Conservation (phyloP, 2,113 vertebrate species). For the Perca schrenkii region DNA sequence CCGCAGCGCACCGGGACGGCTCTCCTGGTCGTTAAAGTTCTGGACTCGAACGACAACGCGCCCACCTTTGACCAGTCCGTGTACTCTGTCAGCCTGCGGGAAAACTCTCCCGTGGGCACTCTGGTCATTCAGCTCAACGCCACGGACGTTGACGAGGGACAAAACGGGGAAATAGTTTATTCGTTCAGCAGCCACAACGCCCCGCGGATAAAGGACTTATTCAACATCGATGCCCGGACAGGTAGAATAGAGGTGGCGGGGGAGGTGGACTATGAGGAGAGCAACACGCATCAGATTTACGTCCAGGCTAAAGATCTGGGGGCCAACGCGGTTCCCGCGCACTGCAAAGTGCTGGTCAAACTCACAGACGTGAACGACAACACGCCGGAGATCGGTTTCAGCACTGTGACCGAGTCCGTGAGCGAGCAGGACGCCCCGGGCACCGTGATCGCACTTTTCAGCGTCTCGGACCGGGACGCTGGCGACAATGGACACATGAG, state of each 20-base stretch:
- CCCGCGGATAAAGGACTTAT: slow-evolving; percentile 90
- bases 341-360: slow-evolving; percentile 97
- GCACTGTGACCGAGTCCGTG: slow-evolving; percentile 96
- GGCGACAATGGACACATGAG: slow-evolving; percentile 95
- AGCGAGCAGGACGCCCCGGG: slow-evolving; percentile 94
- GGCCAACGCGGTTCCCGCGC: slow-evolving; percentile 95
- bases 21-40: slow-evolving; percentile 94
- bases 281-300: slow-evolving; percentile 93
- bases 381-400: slow-evolving; percentile 96
- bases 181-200: slow-evolving; percentile 96
- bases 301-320: slow-evolving; percentile 97
- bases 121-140: slow-evolving; percentile 96
- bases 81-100: slow-evolving; percentile 92
- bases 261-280: slow-evolving; percentile 96
- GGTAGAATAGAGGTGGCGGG: slow-evolving; percentile 94
- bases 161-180: slow-evolving; percentile 97
- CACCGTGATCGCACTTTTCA: slow-evolving; percentile 96
- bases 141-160: slow-evolving; percentile 95
- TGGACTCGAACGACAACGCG: slow-evolving; percentile 98
- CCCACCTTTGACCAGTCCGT: slow-evolving; percentile 96
- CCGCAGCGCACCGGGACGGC: slow-evolving; percentile 95
- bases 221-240: slow-evolving; percentile 89
- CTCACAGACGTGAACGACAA: slow-evolving; percentile 97
- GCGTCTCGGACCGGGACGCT: slow-evolving; percentile 95
- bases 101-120: slow-evolving; percentile 95